phyloP scores from a whole-genome alignment of 1,140 invertebrate species.

The Heliothis virescens region DNA sequence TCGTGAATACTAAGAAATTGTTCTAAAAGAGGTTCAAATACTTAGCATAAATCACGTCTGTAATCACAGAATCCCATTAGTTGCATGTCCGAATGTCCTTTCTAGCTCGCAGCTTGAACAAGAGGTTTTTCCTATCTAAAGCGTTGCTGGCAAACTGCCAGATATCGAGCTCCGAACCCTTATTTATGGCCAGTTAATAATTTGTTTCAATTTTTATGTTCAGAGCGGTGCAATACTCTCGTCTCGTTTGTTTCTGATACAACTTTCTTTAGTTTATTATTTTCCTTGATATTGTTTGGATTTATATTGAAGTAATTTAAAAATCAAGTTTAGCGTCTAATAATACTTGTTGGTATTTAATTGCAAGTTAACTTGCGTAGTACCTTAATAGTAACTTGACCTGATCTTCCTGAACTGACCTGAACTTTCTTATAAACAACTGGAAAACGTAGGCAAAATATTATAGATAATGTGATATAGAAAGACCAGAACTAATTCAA shows the following conservation, averaged over 20 bases:
- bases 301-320: too few species aligned
- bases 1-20: constrained; percentile 39
- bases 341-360: too few species aligned
- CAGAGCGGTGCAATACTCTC: constrained; percentile 38
- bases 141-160: constrained; percentile 70
- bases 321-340: too few species aligned
- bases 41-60: constrained; percentile 55
- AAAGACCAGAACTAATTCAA: neutral
- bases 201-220: constrained; percentile 72
- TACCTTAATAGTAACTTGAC: too few species aligned
- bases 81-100: constrained; percentile 65
- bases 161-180: constrained; percentile 63
- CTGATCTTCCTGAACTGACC: too few species aligned
- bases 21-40: constrained; percentile 55
- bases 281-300: neutral
- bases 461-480: neutral
- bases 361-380: too few species aligned
- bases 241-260: constrained; percentile 28
- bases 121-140: constrained; percentile 74
- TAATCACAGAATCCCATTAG: constrained; percentile 65
- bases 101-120: constrained; percentile 63
- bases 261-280: constrained; percentile 12
- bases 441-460: too few species aligned
- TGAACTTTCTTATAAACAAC: too few species aligned
- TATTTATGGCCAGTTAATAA: constrained; percentile 77